Evolutionary conservation across 2,888 invertebrate genomes (phyloP).

Genomic region (Venusia cambrica): DNA sequence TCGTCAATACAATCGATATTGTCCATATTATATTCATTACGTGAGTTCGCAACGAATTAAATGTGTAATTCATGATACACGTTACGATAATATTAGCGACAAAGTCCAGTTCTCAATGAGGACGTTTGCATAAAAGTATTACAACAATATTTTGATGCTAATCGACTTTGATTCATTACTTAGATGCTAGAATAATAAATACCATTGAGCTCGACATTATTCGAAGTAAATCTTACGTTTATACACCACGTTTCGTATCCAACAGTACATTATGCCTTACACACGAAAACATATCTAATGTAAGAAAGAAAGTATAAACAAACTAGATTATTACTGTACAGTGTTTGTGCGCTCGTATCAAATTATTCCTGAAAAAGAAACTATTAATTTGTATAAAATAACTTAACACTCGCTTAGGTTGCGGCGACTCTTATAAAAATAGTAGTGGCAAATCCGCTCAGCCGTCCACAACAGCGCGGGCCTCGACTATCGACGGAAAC

Average conservation of each 20-base stretch:
- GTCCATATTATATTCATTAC: constrained; percentile 76
- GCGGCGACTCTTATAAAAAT: constrained; percentile 73
- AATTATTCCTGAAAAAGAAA: constrained; percentile 65
- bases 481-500: constrained; percentile 69
- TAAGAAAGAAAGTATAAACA: constrained; percentile 51
- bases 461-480: constrained; percentile 56
- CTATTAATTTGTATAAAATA: constrained; percentile 50
- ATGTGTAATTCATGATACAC: constrained; percentile 65
- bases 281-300: constrained; percentile 47
- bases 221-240: constrained; percentile 70
- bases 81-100: constrained; percentile 57
- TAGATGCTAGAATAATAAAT: constrained; percentile 46
- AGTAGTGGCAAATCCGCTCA: constrained; percentile 60
- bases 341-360: constrained; percentile 76
- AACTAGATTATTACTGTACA: constrained; percentile 66
- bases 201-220: constrained; percentile 78
- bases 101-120: constrained; percentile 68
- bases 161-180: constrained; percentile 64
- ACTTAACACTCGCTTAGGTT: constrained; percentile 51
- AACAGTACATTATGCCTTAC: constrained; percentile 41
- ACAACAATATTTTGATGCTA: constrained; percentile 52
- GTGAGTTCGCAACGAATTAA: constrained; percentile 77
- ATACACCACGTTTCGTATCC: constrained; percentile 34
- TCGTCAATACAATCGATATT: constrained; percentile 76
- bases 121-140: constrained; percentile 69